Conservation (phyloP, 1,140 invertebrate genomes). For the Drosophila kikkawai region DNA sequence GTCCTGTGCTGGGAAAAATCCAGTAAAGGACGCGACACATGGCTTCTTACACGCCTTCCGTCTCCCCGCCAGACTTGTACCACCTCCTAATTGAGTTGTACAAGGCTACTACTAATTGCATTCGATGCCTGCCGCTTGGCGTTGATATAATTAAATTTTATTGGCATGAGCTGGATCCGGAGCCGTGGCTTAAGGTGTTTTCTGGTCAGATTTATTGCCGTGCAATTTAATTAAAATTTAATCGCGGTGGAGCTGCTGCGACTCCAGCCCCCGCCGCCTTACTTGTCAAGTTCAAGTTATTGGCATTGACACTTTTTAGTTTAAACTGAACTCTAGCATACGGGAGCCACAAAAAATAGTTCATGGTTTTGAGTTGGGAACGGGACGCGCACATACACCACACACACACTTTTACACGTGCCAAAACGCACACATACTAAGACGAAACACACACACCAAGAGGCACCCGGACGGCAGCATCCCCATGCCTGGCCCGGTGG, state of each 20-base stretch:
- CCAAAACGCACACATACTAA: background rate
- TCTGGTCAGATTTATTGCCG: constrained; percentile 36
- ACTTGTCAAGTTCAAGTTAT: constrained; percentile 12
- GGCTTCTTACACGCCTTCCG: constrained; percentile 23
- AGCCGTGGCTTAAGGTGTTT: constrained; percentile 38
- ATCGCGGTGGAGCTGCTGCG: constrained; percentile 27
- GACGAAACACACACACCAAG: constrained; percentile 5
- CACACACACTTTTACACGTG: constrained; percentile 20
- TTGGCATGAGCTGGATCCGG: constrained; percentile 33
- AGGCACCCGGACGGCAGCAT: background rate
- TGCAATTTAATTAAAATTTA: constrained; percentile 50
- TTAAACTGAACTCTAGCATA: background rate
- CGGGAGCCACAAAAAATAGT: background rate
- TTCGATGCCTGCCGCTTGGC: constrained; percentile 81
- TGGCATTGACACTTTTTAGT: constrained; percentile 20
- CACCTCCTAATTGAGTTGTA: constrained; percentile 81
- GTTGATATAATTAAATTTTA: constrained; percentile 79
- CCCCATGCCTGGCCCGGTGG: background rate
- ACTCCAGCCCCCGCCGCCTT: constrained; percentile 2
- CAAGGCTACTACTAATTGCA: constrained; percentile 83
- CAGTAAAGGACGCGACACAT: constrained; percentile 58
- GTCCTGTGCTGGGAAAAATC: constrained; percentile 52
- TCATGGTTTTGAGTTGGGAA: constrained; percentile 1
- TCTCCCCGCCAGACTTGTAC: background rate
- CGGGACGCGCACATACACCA: constrained; percentile 8